Evolutionary conservation across 2,797 vertebrate species (phyloP), one percentile per base, ranked within the genome.

Genomic region (Bradypodion pumilum): DNA sequence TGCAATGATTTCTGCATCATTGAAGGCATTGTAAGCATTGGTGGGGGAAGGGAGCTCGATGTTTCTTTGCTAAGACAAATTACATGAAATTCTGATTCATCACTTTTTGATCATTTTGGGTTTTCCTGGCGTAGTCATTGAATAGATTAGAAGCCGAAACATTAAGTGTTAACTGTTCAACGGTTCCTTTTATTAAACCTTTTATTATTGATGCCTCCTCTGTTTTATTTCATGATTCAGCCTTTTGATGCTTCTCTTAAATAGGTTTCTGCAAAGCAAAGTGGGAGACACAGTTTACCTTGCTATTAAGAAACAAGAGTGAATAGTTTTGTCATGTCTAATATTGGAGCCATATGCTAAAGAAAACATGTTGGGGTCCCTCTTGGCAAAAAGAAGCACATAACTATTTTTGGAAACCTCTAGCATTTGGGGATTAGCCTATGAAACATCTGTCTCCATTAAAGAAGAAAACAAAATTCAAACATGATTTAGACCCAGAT

Each of bases 11-110:
- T 89, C 37, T 85, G 69, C 91, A 85, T 81, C 91, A 78, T 74
- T 90, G 91, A 90, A 89, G 74, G 0, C 80, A 88, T 90, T 91
- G 88, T 59, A 85, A 91, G 87, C 0, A 0, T 10, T 74, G 52
- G 0, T 3, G 63, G 79, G 69, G 87, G 16, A n/a, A n/a, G 52
- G 56, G 65, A 70, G 65, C 93, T 94, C 91, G 65, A 90, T 93
- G 89, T 80, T 90, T 88, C 60, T 0, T 62, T 90, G 92, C 88
- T 79, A 81, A 89, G 89, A 80, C 83, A 88, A 92, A 86, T 89
- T 91, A 86, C 74, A 84, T 79, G 77, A 90, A 78, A 40, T 0
- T 91, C 92, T 94, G 91, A 92, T 83, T 92, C 89, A 74, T 62
- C 73, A 52, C 1, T 82, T 91, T 72, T 84, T 88, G 88, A 75